Evolutionary conservation across 2,113 vertebrate genomes (phyloP), one percentile per base, ranked within the genome.

Genomic region (Synchiropus splendidus): DNA sequence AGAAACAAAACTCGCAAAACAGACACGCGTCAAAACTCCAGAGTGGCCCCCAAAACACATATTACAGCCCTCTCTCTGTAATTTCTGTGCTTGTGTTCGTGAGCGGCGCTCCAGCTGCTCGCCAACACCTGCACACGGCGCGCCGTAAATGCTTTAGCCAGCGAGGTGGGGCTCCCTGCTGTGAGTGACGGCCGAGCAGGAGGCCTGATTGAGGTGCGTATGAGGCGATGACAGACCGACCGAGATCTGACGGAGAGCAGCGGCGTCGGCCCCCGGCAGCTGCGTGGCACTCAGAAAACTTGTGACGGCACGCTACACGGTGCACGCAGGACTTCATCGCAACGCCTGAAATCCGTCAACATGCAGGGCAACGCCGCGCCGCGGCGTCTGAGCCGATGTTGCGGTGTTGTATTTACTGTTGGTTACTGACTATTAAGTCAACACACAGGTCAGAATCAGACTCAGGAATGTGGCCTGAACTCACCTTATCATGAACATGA

Each of bases 141-240:
- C 36, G 51, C 35, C 69, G 53, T 52, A 62, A 77, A 62, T 34
- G 49, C 39, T 74, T 67, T 59, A 44, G 42, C 53, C 9, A 33
- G 43, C 34, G 46, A 74, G 59, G 65, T 43, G 52, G 33, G 67
- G 75, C 67, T 71, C 11, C 45, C 11, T 2, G 39, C 48, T 33
- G 18, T 73, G 81, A 74, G 53, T 77, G 80, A 72, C 76, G 52
- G 75, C 39, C 40, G 31, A 74, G 71, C 74, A 77, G 67, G 75
- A 75, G 64, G 69, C 64, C 72, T 86, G 83, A 87, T 67, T 80
- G 82, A 87, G 72, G 74, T 61, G 72, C 76, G 62, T 76, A 50
- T 68, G 62, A 35, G 71, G 72, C 33, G 86, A 72, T 70, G 83
- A 86, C 78, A 83, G 78, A 67, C 36, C 1, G 18, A 33, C 52